These are phyloP conservation scores for Heliconius hortense DNA, from an alignment of 2,888 invertebrate genomes.

Conservation along the genomic window DNA sequence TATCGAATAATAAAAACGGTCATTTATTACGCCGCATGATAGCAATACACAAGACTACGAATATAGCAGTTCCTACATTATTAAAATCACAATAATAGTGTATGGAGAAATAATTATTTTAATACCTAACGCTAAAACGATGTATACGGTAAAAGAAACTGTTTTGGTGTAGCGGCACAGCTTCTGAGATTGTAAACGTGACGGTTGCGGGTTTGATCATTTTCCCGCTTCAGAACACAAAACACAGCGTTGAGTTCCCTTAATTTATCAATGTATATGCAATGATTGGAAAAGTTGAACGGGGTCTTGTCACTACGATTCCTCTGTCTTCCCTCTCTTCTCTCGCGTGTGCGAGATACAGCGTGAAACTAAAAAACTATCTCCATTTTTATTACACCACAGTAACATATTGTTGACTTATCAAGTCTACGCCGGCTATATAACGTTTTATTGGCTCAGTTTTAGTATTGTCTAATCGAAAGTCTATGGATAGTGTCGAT, in stretches of 20 bases:
- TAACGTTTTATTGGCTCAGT: conserved; percentile 36
- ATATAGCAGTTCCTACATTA: neutral
- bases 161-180: no score
- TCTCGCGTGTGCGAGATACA: neutral
- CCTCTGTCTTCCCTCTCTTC: neutral
- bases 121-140: no score
- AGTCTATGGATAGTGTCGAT: conserved; percentile 31
- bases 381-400: conserved; percentile 6
- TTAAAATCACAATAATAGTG: neutral
- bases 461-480: conserved; percentile 36
- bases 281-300: neutral
- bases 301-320: neutral
- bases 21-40: conserved; percentile 1
- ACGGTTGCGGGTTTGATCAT: no score
- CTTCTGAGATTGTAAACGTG: no score
- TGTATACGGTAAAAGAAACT: no score
- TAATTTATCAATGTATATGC: no score
- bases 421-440: conserved; percentile 26
- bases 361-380: neutral
- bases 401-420: conserved; percentile 25
- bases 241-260: no score
- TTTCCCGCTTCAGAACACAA: no score
- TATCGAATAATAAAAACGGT: neutral
- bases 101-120: no score
- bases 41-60: neutral